Base-by-base conservation (phyloP, 2,888 invertebrate species). In the Hypercompe scribonia region DNA sequence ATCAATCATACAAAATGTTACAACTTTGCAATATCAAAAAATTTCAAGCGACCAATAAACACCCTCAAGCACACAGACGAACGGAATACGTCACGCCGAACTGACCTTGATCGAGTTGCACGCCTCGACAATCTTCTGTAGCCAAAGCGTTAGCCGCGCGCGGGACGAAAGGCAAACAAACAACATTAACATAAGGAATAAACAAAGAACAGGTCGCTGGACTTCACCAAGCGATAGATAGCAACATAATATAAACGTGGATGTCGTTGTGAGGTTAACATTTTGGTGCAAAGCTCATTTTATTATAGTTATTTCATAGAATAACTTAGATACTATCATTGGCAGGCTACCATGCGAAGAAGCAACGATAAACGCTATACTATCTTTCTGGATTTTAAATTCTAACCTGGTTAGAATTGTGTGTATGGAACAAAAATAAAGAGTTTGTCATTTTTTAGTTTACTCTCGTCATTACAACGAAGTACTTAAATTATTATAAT, bases 91-190 rank as follows among this genome's bases (percentile, higher is more conserved):
- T 77, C 90, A 91, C 91, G 89, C 89, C 82, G 87, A 84, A 95
- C 95, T 95, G 90, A 98, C 98, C 98, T 98, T 98, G 94, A 98
- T 97, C 92, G 98, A 98, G 97, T 98, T 97, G 98, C 98, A 98
- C 97, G 98, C 98, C 97, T 98, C 98, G 97, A 98, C 97, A 97
- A 98, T 97, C 98, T 98, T 98, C 98, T 98, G 97, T 96, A 86
- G 91, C 88, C 91, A 93, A 92, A 94, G 94, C 91, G 90, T 90
- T 91, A 93, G 89, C 90, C 91, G 90, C 87, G 89, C 88, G 86
- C 90, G 90, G 86, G 88, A 88, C 88, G 88, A 88, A 89, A 91
- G 89, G 93, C 91, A 94, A 94, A 94, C 90, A 94, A 92, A 94
- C 85, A 90, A 91, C 83, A 92, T 92, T 91, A 91, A 91, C 84